Evolutionary conservation across 2,797 vertebrate genomes (phyloP).

Genomic region (Cyclopterus lumpus): DNA sequence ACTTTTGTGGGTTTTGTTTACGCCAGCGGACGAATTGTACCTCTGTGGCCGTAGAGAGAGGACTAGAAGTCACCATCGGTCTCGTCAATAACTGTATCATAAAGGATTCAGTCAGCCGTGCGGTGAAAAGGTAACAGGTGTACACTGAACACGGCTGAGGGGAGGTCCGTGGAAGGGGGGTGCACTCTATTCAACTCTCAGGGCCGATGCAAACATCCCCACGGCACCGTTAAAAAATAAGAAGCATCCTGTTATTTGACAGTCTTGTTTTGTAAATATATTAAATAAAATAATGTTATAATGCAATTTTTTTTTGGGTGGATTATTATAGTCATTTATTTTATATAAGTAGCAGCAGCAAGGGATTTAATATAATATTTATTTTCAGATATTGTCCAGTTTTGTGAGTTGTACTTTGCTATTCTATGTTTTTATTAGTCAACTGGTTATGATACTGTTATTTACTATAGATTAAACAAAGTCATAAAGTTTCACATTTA

Average conservation of each 20-base stretch:
- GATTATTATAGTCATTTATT: constrained; percentile 9
- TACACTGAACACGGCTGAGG: constrained; percentile 30
- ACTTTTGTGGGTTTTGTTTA: constrained; percentile 52
- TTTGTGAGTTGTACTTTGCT: neutral
- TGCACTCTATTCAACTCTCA: constrained; percentile 52
- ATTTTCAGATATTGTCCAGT: neutral
- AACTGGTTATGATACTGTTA: neutral
- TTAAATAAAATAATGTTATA: constrained; percentile 63
- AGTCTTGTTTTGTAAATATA: constrained; percentile 69
- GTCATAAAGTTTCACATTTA: neutral
- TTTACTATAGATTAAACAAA: neutral
- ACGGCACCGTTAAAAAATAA: constrained; percentile 16
- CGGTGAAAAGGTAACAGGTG: constrained; percentile 45
- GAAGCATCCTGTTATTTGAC: constrained; percentile 40
- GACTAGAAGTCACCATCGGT: constrained; percentile 52
- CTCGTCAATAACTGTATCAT: constrained; percentile 49
- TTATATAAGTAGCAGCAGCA: neutral
- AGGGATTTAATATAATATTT: neutral
- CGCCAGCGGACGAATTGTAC: constrained; percentile 10
- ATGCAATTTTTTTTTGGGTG: constrained; percentile 6
- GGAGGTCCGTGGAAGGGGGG: neutral
- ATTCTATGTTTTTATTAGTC: neutral
- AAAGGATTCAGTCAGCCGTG: constrained; percentile 59
- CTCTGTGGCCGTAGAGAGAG: constrained; percentile 42
- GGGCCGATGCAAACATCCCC: constrained; percentile 41